Evolutionary conservation across 2,113 vertebrate genomes (phyloP), one percentile per base, ranked within the genome.

Genomic region (Peromyscus polionotus): DNA sequence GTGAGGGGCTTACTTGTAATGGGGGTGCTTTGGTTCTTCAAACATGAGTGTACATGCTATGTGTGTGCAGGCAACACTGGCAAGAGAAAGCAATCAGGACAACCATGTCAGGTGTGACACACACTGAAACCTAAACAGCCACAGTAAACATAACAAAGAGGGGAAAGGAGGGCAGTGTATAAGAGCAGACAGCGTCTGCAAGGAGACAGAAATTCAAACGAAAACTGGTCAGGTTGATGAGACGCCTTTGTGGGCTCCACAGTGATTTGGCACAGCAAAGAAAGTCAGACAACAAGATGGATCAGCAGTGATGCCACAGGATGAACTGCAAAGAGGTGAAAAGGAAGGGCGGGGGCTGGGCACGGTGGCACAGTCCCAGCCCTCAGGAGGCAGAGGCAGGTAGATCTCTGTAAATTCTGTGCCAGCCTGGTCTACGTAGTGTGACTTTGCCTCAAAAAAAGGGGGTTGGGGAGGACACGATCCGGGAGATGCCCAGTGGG

Each of bases 271-370:
- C 14, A 13, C 45, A 68, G 65, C 6, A 16, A 51, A 67, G 85
- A 33, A 19, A 26, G 90, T 54, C 13, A 0, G 22, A 1, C 65
- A 76, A 36, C 9, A 17, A 20, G 54, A 11, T 0, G 0, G 33
- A 14, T 14, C 26, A 1, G 9, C 9, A 16, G 67, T 11, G 6
- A 57, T n/a, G 3, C 14, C 0, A 28, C 45, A 10, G 3, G 28
- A 5, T 6, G 42, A 59, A 26, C 11, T 4, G 28, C 51, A 2
- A n/a, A 59, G 61, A 39, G 63, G 36, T 4, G 17, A 39, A 31
- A 36, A 59, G 11, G 19, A 39, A 61, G 24, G 42, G 81, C 4
- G 39, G 59, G 81, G 16, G 13, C 81, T 63, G 51, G 19, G 17
- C 9, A 5, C 54, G 8, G 48, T 36, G 33, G 51, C 48, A 33